A percentile compares a stretch with the other conserved stretches of the same genome.
These are phyloP conservation scores for Petrocephalus schoutedeni DNA, from an alignment of 2,797 vertebrate species.

Conservation along the genomic window DNA sequence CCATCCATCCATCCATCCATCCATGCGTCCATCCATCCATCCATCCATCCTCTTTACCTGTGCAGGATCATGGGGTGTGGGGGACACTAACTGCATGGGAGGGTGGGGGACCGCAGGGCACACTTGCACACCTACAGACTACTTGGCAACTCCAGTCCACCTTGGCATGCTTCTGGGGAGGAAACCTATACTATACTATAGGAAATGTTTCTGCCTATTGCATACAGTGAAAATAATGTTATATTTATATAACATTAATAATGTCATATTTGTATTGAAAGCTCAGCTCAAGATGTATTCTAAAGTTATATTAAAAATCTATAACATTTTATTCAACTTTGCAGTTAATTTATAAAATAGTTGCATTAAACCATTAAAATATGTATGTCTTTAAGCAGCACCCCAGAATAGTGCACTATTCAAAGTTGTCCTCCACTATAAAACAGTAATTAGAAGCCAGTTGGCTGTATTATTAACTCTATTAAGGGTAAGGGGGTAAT, in stretches of 20 bases:
- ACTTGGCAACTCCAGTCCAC: neutral
- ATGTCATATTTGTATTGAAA: neutral
- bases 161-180: neutral
- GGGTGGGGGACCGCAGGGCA: neutral
- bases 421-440: slow-evolving; percentile 15
- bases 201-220: neutral
- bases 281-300: neutral
- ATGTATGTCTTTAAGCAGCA: neutral
- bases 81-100: neutral
- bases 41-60: neutral
- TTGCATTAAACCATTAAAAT: neutral
- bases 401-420: slow-evolving; percentile 1
- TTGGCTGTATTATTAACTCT: slow-evolving; percentile 20
- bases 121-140: neutral
- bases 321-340: neutral
- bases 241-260: neutral
- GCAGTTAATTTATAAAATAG: neutral
- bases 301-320: neutral
- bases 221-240: neutral
- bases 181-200: neutral
- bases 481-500: slow-evolving; percentile 22
- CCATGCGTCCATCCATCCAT: too few relatives aligned
- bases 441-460: slow-evolving; percentile 18
- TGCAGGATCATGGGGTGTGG: neutral
- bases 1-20: neutral